Evolutionary conservation across 2,888 invertebrate genomes (phyloP), one percentile per base, ranked within the genome.

Genomic region (Lepidochrysops patricia): DNA sequence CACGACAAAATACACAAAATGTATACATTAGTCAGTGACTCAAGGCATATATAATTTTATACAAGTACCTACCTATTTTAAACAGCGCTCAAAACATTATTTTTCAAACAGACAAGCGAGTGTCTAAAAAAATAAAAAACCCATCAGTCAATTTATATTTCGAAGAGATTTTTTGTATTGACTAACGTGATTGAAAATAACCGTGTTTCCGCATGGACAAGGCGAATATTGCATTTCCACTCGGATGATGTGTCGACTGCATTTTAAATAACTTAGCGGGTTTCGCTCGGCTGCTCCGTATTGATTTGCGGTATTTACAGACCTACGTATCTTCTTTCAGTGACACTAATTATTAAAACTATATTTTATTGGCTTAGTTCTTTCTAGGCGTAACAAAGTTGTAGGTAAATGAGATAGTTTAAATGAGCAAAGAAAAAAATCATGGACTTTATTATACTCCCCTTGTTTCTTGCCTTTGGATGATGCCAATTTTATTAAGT

Each of bases 221-320:
- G 77, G 81, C 77, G 85, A 81, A 85, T 84, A 85, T 85, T 86
- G 82, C 80, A 84, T 86, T 85, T 83, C 77, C 80, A 71, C 79
- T 76, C 70, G 79, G 76, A 82, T 84, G 84, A 85, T 76, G 80
- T 84, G 85, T 82, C 83, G 84, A 83, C 82, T 84, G 83, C 80
- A 84, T 86, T 84, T 84, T 86, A 86, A 87, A 87, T 85, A 86
- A 85, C 80, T 85, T 82, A 84, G 83, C 72, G 70, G 71, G 70
- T 70, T 70, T 69, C 72, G 68, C 69, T 68, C 71, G 70, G 68
- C 68, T 66, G 69, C 69, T 66, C 70, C 62, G 70, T 79, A 82
- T 83, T 80, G 80, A 82, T 84, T 82, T 76, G 72, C 72, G 72
- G 72, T 82, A 82, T 81, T 80, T 19, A 32, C 54, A 54, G 29